These are phyloP conservation scores for Microcebus tavaratra DNA, from an alignment of 2,113 vertebrate species.

Conservation along the genomic window DNA sequence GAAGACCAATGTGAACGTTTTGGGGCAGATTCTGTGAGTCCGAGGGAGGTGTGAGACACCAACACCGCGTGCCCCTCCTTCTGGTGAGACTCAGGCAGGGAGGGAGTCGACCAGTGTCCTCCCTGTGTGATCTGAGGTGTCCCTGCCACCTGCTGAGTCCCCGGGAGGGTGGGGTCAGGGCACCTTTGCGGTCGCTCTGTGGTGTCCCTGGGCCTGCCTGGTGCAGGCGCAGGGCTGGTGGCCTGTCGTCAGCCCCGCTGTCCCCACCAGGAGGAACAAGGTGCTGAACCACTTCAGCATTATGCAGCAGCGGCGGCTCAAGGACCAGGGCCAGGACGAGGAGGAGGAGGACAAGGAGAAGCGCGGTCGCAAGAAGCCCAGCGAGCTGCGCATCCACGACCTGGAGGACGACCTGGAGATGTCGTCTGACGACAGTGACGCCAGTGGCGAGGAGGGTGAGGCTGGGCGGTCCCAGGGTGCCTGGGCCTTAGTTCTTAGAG, in stretches of 20 bases:
- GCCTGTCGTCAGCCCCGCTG: background rate
- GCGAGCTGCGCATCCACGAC: constrained; percentile 91
- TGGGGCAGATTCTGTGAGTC: background rate
- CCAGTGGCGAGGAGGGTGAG: constrained; percentile 89
- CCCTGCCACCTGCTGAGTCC: no score
- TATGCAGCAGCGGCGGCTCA: constrained; percentile 94
- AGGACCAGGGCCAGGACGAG: constrained; percentile 89
- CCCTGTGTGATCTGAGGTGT: background rate
- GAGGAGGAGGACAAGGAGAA: constrained; percentile 88
- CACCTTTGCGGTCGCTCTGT: no score
- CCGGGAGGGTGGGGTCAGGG: background rate
- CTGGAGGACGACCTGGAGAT: constrained; percentile 94
- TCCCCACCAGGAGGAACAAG: constrained; percentile 90
- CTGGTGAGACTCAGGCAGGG: background rate
- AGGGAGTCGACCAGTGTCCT: background rate
- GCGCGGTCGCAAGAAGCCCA: constrained; percentile 85
- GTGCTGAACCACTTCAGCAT: constrained; percentile 97
- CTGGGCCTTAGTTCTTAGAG: background rate
- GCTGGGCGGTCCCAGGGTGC: rapidly evolving
- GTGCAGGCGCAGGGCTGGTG: background rate
- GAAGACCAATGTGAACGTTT: rapidly evolving
- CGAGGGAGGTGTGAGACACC: background rate
- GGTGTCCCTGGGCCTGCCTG: background rate
- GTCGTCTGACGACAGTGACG: constrained; percentile 91
- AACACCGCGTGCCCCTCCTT: no score